These are phyloP conservation scores for Pseudochaenichthys georgianus DNA, from an alignment of 2,797 vertebrate species.

Conservation along the genomic window DNA sequence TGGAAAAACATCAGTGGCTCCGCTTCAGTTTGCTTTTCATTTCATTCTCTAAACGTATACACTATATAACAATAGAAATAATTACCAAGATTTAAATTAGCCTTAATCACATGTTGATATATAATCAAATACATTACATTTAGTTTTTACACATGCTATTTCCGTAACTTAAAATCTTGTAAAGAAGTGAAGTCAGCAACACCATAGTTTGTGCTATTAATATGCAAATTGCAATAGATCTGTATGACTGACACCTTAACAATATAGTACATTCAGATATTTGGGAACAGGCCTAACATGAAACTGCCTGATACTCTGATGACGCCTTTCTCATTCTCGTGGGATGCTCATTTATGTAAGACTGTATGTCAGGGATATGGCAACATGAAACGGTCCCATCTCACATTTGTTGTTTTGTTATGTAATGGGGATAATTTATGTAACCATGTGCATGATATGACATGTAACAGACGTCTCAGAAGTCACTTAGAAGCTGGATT, in stretches of 20 bases:
- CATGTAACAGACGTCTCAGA: conserved; percentile 57
- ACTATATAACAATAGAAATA: background rate
- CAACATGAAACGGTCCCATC: conserved; percentile 30
- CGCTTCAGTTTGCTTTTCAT: background rate
- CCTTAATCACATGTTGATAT: conserved; percentile 20
- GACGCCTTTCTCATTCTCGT: conserved; percentile 31
- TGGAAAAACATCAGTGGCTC: background rate
- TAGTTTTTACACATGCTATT: background rate
- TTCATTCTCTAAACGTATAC: conserved; percentile 17
- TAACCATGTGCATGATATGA: conserved; percentile 48
- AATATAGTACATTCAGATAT: background rate
- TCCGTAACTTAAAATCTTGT: background rate
- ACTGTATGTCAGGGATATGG: conserved; percentile 36
- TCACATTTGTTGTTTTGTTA: conserved; percentile 39
- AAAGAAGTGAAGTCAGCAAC: background rate
- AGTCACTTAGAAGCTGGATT: conserved; percentile 58
- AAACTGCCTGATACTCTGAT: conserved; percentile 21
- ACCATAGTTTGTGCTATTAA: conserved; percentile 9
- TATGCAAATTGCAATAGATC: conserved; percentile 1
- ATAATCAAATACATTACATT: conserved; percentile 17
- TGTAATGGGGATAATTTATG: conserved; percentile 62
- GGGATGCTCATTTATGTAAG: conserved; percentile 55
- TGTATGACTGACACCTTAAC: conserved; percentile 23
- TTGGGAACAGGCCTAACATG: conserved; percentile 31
- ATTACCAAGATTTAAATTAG: conserved; percentile 21